Base-by-base conservation (phyloP, 2,888 invertebrate genomes). In the Iphiclides podalirius region DNA sequence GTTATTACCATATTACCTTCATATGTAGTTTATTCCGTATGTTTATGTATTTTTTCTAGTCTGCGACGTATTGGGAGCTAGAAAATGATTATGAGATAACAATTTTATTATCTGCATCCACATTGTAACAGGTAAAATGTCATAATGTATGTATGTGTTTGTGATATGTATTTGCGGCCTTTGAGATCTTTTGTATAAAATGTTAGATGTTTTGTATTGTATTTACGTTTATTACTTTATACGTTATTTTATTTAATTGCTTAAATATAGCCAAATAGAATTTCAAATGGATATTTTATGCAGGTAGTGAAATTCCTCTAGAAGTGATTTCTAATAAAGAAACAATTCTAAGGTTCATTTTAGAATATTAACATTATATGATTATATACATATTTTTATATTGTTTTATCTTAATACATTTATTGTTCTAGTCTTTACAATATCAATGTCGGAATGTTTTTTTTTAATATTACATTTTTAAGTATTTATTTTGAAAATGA, bases 41-140 rank as follows among this genome's bases (percentile, higher is more conserved):
- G 49, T 52, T 28, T 58, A 52, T 63, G 54, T 60, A 58, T 57
- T 60, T 60, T 60, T 63, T 59, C 57, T 66, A 65, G 67, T 66
- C 63, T 49, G 67, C 67, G 61, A 63, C 59, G 58, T 61, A 59
- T 63, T 62, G 65, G 63, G 63, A 66, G 55, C 57, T 66, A 66
- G 65, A 63, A 52, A 64, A 66, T 66, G 60, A 65, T 57, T 67
- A 58, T 65, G 63, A 65, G 56, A 63, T 67, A 63, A 63, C 62
- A 58, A 52, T 63, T 59, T 62, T 66, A 61, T 61, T 66, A 60
- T 64, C 61, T 51, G 53, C 62, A 48, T 61, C 64, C 42, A 55
- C 65, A 58, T 59, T 65, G 51, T 62, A 62, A 63, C 53, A 67
- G 67, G 67, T 67, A 67, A 66, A 54, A 55, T 41, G 36, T 52